phyloP scores from a whole-genome alignment of 2,797 vertebrate genomes.

The Lagorchestes hirsutus region DNA sequence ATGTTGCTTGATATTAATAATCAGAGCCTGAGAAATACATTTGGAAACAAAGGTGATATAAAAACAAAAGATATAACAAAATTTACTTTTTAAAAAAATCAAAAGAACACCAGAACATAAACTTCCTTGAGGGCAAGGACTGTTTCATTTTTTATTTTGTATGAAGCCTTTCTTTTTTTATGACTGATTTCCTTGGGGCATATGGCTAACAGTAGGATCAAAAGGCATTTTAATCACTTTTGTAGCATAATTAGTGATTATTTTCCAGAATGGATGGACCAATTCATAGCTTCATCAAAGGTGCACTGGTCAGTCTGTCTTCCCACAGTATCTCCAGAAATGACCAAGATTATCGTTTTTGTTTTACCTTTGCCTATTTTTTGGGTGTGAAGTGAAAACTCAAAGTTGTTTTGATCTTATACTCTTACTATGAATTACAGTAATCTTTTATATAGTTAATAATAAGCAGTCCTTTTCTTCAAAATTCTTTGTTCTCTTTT shows the following conservation, averaged over 20 bases:
- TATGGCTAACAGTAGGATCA: not conserved
- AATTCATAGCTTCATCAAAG: not conserved
- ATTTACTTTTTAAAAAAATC: not conserved
- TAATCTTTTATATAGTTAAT: not conserved
- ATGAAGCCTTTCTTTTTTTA: not conserved
- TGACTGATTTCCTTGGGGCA: not conserved
- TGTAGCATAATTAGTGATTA: not conserved
- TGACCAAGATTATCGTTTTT: not conserved
- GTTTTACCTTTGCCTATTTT: not conserved
- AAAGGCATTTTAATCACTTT: not conserved
- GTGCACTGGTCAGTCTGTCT: not conserved
- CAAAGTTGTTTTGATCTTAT: not conserved
- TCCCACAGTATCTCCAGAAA: not conserved
- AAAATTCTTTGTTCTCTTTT: not conserved
- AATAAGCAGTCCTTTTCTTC: not conserved
- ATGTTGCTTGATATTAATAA: not conserved
- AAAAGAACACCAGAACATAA: not conserved
- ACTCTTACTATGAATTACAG: not conserved
- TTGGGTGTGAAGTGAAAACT: not conserved
- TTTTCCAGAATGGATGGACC: not conserved
- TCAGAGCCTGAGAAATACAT: not conserved
- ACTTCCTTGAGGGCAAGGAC: too few species aligned
- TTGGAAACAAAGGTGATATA: not conserved
- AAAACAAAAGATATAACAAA: not conserved
- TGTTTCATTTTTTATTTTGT: not conserved